Base-by-base conservation (phyloP, 2,888 invertebrate species). In the Trissolcus japonicus region DNA sequence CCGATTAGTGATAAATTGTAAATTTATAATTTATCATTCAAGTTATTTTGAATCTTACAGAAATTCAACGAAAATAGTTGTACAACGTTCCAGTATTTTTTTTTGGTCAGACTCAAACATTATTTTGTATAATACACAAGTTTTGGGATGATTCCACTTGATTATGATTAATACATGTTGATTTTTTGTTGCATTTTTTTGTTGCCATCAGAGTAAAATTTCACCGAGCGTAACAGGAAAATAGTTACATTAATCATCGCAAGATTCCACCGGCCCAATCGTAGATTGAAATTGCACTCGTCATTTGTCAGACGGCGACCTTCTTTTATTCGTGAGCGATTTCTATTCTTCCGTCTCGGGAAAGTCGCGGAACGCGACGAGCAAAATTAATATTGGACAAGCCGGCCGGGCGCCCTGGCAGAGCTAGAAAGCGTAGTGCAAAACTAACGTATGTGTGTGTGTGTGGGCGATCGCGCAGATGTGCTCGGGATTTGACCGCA, bases 401-500 rank as follows among this genome's bases (percentile, higher is more conserved):
- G 63, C 14, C 55, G 11, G 60, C 29, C 35, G 43, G 16, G 35
- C 41, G 74, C 25, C 46, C 65, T 40, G 46, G 11, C 43, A 35
- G 14, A 56, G 61, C 69, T 71, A 76, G 76, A 76, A 76, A 76
- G 76, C 76, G 76, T 76, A 57, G 60, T 65, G 66, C 46, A 61
- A 41, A 19, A 19, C 19, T 19, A 19, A 2, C 19, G 9, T n/a
- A n/a, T 35, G 11, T 19, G 61, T 51, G 69, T 71, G 69, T 71
- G 66, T 11, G 35, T 35, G 35, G 66, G 66, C 66, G 71, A 66
- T 54, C 53, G 65, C 69, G 65, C 69, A 69, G 65, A 60, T 65
- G 72, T 54, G 65, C 67, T 14, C n/a, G 54, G 50, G 29, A 54
- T 46, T 59, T 67, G 73, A 74, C 67, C 73, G 50, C 61, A 61